These are phyloP conservation scores for Nomia melanderi DNA, from an alignment of 1,140 invertebrate genomes.

Conservation along the genomic window DNA sequence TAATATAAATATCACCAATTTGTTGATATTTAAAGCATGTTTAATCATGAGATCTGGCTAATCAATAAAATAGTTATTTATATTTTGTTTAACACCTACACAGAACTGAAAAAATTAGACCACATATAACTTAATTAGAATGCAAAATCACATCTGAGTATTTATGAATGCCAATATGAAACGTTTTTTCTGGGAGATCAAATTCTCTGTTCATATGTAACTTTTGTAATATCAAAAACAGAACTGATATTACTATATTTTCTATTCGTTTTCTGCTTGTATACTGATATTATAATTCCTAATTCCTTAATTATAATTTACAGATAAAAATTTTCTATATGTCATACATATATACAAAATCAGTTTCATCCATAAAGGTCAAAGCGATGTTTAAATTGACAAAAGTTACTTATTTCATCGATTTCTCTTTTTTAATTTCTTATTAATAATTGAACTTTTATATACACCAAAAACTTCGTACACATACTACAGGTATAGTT, in stretches of 20 bases:
- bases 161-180: constrained; percentile 24
- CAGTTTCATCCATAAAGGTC: constrained; percentile 16
- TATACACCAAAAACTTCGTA: constrained; percentile 27
- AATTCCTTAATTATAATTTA: constrained; percentile 28
- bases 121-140: neutral
- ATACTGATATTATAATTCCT: constrained; percentile 13
- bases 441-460: constrained; percentile 9
- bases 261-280: constrained; percentile 15
- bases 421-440: constrained; percentile 3
- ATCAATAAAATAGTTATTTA: constrained; percentile 24
- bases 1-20: neutral
- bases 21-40: neutral
- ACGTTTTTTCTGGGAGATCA: constrained; percentile 2
- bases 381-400: constrained; percentile 39
- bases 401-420: constrained; percentile 29
- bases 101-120: neutral
- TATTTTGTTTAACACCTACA: neutral
- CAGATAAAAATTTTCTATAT: constrained; percentile 23
- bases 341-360: constrained; percentile 31
- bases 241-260: constrained; percentile 20
- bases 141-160: constrained; percentile 7
- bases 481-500: constrained; percentile 4
- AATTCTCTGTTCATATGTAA: neutral
- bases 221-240: constrained; percentile 36
- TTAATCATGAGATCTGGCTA: constrained; percentile 1